These are phyloP conservation scores for Porites cylindrica DNA, from an alignment of 92 coral and sea anemone species.

Conservation along the genomic window DNA sequence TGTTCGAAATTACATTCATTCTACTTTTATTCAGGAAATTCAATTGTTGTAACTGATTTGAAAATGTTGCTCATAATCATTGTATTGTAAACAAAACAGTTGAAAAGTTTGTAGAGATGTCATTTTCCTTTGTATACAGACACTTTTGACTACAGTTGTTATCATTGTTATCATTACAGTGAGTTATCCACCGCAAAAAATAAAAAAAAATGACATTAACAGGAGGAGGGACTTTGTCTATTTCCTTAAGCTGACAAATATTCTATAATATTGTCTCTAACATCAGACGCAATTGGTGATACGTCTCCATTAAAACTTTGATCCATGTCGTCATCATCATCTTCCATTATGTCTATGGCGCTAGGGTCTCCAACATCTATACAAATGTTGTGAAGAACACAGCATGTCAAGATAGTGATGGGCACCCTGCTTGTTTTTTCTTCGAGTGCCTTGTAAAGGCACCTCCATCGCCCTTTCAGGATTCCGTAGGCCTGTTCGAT, in stretches of 20 bases:
- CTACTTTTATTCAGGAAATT: no score
- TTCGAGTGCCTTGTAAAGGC: slow-evolving; percentile 2
- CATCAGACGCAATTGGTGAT: slow-evolving; percentile 47
- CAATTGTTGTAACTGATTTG: no score
- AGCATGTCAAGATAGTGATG: slow-evolving; percentile 3
- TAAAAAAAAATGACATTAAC: no score
- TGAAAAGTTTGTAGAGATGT: no score
- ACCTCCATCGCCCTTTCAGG: slow-evolving; percentile 40
- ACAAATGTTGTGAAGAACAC: slow-evolving; percentile 32
- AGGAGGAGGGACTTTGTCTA: slow-evolving; percentile 3
- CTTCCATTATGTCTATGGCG: background rate
- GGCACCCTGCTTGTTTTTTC: background rate
- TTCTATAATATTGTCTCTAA: slow-evolving; percentile 57
- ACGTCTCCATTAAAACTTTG: slow-evolving; percentile 47
- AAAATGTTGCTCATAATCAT: no score
- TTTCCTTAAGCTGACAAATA: slow-evolving; percentile 39
- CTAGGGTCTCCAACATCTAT: slow-evolving; percentile 9
- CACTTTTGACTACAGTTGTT: no score
- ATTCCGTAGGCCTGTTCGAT: slow-evolving; percentile 58
- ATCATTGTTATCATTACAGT: background rate
- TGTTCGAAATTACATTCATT: no score
- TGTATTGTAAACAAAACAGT: no score
- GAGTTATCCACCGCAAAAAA: no score
- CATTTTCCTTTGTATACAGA: no score
- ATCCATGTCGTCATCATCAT: background rate